Evolutionary conservation across 1,140 invertebrate genomes (phyloP), one percentile per base, ranked within the genome.

Genomic region (Galleria mellonella): DNA sequence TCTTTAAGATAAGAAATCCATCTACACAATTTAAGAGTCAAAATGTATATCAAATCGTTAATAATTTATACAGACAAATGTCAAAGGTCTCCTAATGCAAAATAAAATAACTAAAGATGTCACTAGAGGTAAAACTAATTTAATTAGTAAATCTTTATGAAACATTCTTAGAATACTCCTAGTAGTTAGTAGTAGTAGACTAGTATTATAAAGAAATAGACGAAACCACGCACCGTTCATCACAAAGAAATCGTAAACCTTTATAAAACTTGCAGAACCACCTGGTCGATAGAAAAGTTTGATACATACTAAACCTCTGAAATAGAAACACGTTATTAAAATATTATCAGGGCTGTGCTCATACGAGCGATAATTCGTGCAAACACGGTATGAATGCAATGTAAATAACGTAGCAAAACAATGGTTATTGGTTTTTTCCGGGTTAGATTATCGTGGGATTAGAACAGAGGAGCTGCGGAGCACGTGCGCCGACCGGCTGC

Each of bases 341-440:
- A 66, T 62, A 66, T 63, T 58, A 63, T 64, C 62, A 55, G 47
- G 39, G 28, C 27, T 42, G 47, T 71, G 64, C 72, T 63, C 62
- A 66, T 51, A 59, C 57, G 57, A 40, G 40, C 56, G 71, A 73
- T 72, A 72, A 66, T 58, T 58, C 49, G 55, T 33, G 55, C 63
- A 77, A 77, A 77, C 64, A 74, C 41, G 43, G 46, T 45, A 45
- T 55, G 61, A 62, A 55, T 62, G 46, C 61, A 46, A 42, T 62
- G 63, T 59, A 68, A 71, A 76, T 64, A 69, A 59, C 54, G 57
- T 62, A 49, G 50, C 42, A 68, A 62, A 70, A 72, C 77, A 82
- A 75, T 72, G 66, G 63, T 59, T 66, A 70, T 66, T 62, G 58
- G 59, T 69, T 72, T 76, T 78, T 83, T 73, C 75, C 68, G 69